Evolutionary conservation across 2,888 invertebrate genomes (phyloP), one percentile per base, ranked within the genome.

Genomic region (Ichneumon xanthorius): DNA sequence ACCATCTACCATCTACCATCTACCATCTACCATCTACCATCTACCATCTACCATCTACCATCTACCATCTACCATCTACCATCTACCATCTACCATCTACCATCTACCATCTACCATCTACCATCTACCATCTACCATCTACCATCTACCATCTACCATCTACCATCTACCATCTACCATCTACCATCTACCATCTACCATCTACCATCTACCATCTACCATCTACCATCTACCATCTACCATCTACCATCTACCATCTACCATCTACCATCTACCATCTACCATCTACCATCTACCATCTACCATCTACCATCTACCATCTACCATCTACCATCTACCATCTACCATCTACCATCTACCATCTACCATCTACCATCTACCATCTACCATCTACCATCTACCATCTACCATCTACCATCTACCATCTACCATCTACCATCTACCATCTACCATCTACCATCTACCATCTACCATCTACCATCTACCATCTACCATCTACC

Each of bases 231-330:
- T 45, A 45, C 19, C 55, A 48, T 55, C 73, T 33, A 81, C 45
- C 81, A 61, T 61, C 48, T 76, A 61, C 55, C 50, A 33, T 14
- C 16, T 22, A 26, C 30, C 19, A 65, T 48, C 55, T 50, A 48
- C 76, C 11, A 22, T 11, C 40, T 40, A 40, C 45, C 14, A 45
- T 14, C 1, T 45, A 45, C 45, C 45, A 14, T 14, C 45, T 45
- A 45, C 19, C 55, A 48, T 55, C 73, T 33, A 81, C 45, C 81
- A 61, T 61, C 48, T 76, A 61, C 55, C 50, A 33, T 14, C 16
- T 22, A 26, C 30, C 19, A 65, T 48, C 55, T 50, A 48, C 76
- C 11, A 22, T 11, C 40, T 40, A 40, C 45, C 14, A 45, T 14
- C 1, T 45, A 45, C 45, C 45, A 14, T 14, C 45, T 45, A 45